phyloP scores from a whole-genome alignment of 2,113 vertebrate species.

The Clinocottus analis region DNA sequence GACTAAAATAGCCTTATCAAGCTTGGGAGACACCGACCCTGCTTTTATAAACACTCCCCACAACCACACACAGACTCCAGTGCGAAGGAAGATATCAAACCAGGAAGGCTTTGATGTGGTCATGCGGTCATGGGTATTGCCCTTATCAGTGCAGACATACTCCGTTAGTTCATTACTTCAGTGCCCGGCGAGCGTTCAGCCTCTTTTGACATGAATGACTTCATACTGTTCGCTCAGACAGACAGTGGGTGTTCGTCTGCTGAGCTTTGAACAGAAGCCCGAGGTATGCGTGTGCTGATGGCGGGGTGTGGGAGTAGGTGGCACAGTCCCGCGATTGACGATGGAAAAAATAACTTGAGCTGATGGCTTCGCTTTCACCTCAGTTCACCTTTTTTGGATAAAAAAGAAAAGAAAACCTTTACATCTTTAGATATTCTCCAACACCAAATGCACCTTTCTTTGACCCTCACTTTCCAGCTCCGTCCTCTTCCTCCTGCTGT shows the following conservation, averaged over 20 bases:
- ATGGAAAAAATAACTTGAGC: neutral
- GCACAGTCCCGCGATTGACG: neutral
- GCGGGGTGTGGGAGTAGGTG: constrained; percentile 27
- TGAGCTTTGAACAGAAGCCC: constrained; percentile 49
- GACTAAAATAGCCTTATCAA: neutral
- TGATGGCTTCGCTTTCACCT: constrained; percentile 13
- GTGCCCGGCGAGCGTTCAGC: neutral
- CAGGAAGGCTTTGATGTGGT: constrained; percentile 56
- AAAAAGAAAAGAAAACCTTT: neutral
- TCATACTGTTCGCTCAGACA: constrained; percentile 54
- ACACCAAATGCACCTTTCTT: neutral
- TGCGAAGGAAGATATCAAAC: constrained; percentile 28
- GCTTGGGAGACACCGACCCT: neutral
- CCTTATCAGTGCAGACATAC: constrained; percentile 52
- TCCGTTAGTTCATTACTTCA: constrained; percentile 20
- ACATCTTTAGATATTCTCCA: neutral
- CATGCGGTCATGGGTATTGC: neutral
- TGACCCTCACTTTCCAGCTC: constrained; percentile 20
- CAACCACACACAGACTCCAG: neutral
- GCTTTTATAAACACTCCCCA: constrained; percentile 19
- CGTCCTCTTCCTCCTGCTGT: constrained; percentile 11
- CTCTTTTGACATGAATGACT: constrained; percentile 50
- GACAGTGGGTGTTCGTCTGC: constrained; percentile 57
- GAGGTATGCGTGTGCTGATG: constrained; percentile 50
- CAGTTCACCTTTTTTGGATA: constrained; percentile 31